Conservation (phyloP, 2,888 invertebrate genomes). For the Halictus ligatus region DNA sequence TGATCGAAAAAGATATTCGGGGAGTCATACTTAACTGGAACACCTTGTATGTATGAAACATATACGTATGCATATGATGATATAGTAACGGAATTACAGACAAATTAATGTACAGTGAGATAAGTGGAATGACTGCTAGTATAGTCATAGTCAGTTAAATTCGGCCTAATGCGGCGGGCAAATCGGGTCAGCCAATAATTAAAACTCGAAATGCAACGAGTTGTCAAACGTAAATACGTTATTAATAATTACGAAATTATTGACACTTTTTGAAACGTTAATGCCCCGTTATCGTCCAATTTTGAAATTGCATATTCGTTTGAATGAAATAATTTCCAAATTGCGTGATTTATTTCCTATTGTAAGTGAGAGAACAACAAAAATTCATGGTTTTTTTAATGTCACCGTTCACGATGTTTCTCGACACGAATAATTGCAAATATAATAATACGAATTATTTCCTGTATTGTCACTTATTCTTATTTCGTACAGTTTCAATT, state of each 20-base stretch:
- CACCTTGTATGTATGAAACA: not conserved
- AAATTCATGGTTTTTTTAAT: conserved; percentile 37
- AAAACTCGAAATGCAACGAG: not conserved
- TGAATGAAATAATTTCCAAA: not conserved
- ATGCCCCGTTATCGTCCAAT: not conserved
- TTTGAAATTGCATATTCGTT: not conserved
- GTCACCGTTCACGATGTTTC: not conserved
- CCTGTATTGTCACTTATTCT: not conserved
- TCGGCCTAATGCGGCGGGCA: not conserved
- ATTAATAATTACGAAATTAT: not conserved
- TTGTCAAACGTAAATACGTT: not conserved
- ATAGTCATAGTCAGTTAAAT: not conserved
- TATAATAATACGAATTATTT: conserved; percentile 12
- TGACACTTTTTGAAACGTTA: not conserved
- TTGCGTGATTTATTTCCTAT: conserved; percentile 34
- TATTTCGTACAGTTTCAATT: not conserved
- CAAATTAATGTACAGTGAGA: not conserved
- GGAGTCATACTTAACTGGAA: not conserved
- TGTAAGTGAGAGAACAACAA: conserved; percentile 5
- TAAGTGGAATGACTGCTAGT: not conserved
- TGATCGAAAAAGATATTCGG: not conserved
- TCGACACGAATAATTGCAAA: conserved; percentile 21
- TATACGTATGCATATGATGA: not conserved
- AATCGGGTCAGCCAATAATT: not conserved
- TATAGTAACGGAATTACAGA: not conserved